Evolutionary conservation across 2,113 vertebrate species (phyloP), one percentile per base, ranked within the genome.

Genomic region (Elephantulus edwardii): DNA sequence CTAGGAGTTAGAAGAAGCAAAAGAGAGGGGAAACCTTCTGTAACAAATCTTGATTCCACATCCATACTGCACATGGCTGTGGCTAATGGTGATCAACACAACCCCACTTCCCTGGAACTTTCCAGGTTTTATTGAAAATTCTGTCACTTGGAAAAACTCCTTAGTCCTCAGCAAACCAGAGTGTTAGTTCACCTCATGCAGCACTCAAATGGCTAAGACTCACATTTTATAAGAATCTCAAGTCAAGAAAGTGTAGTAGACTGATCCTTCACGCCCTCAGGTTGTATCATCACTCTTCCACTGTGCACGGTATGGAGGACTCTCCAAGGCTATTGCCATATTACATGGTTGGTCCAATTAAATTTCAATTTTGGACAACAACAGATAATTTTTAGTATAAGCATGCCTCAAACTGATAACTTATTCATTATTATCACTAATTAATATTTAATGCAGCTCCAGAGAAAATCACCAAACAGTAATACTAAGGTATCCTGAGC

Each of bases 201-300:
- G 26, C 44, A 84, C 38, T 52, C 75, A 86, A 48, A 86, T 89
- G 16, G 52, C 68, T 6, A 62, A 3, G 24, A 71, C 24, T 40
- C 33, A 84, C 3, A 62, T 78, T 68, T 95, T 70, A 40, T 38
- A 84, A n/a, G 46, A 90, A 70, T 76, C 54, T n/a, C 44, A 92
- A 80, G 28, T 19, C 26, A 33, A 84, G n/a, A 80, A 70, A 71
- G 3, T 48, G 17, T 44, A n/a, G 35, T 84, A 87, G 80, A 56
- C 0, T 44, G 19, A 22, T 54, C 13, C 2, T 5, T 71, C 83
- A 6, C 44, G 56, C 30, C 38, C 62, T 76, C 60, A 71, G 40
- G 33, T 13, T 38, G 22, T 60, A 50, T 3, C 50, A 44, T 24
- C 54, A 75, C 22, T 80, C 26, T 58, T 82, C n/a, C 40, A 72